Percentiles rank a stretch among this genome's conserved stretches.
Conservation (phyloP, 2,113 vertebrate species). For the human region GRCh38 chr4:5580501-5581000, state of each 20-base stretch:
- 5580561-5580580: background rate
- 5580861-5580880: too few species aligned
- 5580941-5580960: too few species aligned
- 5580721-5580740: background rate
- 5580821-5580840: too few species aligned
- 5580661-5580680: rapidly evolving
- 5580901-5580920: too few species aligned
- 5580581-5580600: background rate
- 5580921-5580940: too few species aligned
- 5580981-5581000: too few species aligned
- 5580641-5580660: background rate
- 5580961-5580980: too few species aligned
- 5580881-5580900: too few species aligned
- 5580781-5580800: background rate
- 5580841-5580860: too few species aligned
- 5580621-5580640: background rate
- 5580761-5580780: background rate
- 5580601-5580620: too few species aligned
- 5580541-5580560: background rate
- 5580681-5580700: rapidly evolving
- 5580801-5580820: too few species aligned
- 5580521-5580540: background rate
- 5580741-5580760: background rate
- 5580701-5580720: background rate
- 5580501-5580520: rapidly evolving